These are phyloP conservation scores for Psittacula echo DNA, from an alignment of 2,797 vertebrate species.

Conservation along the genomic window DNA sequence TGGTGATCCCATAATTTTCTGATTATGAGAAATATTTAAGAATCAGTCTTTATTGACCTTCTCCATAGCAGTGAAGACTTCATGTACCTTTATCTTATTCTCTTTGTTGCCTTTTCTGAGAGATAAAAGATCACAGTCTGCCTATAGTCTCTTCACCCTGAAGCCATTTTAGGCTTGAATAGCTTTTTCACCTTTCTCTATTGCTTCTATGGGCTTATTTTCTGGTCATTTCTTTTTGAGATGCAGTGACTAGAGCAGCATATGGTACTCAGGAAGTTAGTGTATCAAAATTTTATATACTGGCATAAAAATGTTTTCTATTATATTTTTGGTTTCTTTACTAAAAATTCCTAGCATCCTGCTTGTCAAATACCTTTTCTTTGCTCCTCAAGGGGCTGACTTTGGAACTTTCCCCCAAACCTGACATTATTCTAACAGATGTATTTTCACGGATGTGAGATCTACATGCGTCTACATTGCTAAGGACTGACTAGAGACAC, in stretches of 20 bases:
- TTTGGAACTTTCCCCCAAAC: background rate
- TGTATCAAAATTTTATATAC: background rate
- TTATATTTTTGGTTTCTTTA: background rate
- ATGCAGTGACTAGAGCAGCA: background rate
- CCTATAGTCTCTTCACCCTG: background rate
- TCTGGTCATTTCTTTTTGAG: background rate
- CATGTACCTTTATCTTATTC: background rate
- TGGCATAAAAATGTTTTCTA: background rate
- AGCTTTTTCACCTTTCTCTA: background rate
- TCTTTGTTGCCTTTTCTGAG: background rate
- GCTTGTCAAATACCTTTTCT: background rate
- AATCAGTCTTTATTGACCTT: background rate
- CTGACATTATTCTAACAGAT: background rate
- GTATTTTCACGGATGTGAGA: background rate
- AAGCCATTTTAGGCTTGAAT: background rate
- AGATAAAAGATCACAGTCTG: background rate
- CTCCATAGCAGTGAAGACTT: background rate
- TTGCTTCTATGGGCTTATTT: background rate
- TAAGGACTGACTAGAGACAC: background rate
- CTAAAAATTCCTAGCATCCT: background rate
- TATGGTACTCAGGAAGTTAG: background rate
- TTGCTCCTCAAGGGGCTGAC: background rate
- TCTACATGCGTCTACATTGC: background rate
- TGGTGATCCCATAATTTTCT: background rate
- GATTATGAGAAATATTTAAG: background rate